Percentiles rank a stretch among this genome's conserved stretches.
These are phyloP conservation scores for Megamerina dolium DNA, from an alignment of 2,888 invertebrate species.

Conservation along the genomic window DNA sequence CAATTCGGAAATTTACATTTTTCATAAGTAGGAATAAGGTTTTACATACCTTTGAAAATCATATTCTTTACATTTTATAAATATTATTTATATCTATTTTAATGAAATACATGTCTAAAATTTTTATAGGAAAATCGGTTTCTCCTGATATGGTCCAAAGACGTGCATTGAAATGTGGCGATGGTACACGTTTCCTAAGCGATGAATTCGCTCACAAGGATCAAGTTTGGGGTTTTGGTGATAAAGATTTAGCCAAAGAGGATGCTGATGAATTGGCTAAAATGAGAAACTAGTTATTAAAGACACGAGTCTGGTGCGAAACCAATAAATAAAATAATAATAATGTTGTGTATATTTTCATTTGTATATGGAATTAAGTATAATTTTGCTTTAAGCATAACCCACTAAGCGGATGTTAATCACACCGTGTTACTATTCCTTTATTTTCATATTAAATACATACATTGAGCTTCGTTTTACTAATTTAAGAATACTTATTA, in stretches of 20 bases:
- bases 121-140: constrained; percentile 52
- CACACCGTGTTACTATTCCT: too few relatives aligned
- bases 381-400: background rate
- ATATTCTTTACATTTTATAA: too few relatives aligned
- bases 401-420: too few relatives aligned
- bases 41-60: too few relatives aligned
- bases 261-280: constrained; percentile 53
- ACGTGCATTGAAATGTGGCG: constrained; percentile 56
- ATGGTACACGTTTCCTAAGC: constrained; percentile 52
- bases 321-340: too few relatives aligned
- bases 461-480: too few relatives aligned
- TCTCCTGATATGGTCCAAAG: constrained; percentile 55
- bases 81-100: background rate
- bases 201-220: constrained; percentile 44
- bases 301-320: too few relatives aligned
- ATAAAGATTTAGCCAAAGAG: constrained; percentile 54
- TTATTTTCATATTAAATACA: too few relatives aligned
- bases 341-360: too few relatives aligned
- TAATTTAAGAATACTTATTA: too few relatives aligned
- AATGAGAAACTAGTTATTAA: constrained; percentile 39
- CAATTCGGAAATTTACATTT: too few relatives aligned
- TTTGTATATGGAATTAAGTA: background rate
- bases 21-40: too few relatives aligned
- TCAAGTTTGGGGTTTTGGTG: constrained; percentile 61
- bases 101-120: background rate